Evolutionary conservation across 2,797 vertebrate species (phyloP), one percentile per base, ranked within the genome.

Genomic region (Discoglossus pictus): DNA sequence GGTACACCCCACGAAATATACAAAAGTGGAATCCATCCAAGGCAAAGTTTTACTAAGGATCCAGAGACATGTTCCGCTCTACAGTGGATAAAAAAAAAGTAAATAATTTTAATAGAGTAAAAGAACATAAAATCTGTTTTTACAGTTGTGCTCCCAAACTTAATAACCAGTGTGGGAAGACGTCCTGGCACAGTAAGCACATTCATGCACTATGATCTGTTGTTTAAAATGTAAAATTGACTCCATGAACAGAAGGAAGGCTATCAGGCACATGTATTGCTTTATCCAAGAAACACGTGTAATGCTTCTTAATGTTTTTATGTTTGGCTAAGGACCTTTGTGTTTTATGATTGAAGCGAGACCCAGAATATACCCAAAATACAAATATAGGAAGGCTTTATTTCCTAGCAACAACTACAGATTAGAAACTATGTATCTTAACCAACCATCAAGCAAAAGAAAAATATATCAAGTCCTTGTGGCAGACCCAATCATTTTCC

Each of bases 101-200:
- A 6, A 53, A 54, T 53, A 43, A 44, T 35, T 64, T 54, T 44
- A 43, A 36, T 52, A 64, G 5, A 35, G 46, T 48, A 13, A 25
- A 39, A 54, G 31, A 31, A 56, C 63, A 39, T 52, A 42, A 52
- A 51, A 18, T 17, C 16, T 35, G 65, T 61, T 46, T 53, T 53
- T 46, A 36, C 56, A 53, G 65, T 36, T 31, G 48, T 35, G 44
- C 25, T 43, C 23, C 21, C 1, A 31, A 52, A 31, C 25, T 42
- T 52, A 54, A 55, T 65, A 47, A 54, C 34, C 20, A 16, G 39
- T 13, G 39, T 60, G 56, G 56, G 56, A 46, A 60, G 58, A 34
- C 13, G 23, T 38, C 43, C 31, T 61, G 43, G 43, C 58, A 36
- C 12, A 35, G 27, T 31, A 13, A 20, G 16, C 15, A 1, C 17